Conservation (phyloP, 2,888 invertebrate species). For the Ryuthela nishihirai region DNA sequence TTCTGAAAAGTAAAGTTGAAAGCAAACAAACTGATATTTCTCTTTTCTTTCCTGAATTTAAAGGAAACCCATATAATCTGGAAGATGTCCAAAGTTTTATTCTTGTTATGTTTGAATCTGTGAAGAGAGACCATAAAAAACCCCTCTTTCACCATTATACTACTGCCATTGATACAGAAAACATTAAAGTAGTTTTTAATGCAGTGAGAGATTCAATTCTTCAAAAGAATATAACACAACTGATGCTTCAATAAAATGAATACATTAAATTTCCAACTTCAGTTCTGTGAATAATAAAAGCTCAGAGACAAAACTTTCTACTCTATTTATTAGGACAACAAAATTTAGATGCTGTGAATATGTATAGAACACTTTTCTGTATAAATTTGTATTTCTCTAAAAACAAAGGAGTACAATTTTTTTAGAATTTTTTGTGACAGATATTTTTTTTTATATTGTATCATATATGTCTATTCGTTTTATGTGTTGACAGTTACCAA, state of each 20-base stretch:
- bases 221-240: slow-evolving; percentile 85
- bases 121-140: slow-evolving; percentile 75
- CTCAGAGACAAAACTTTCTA: too few species aligned
- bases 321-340: too few species aligned
- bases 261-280: too few species aligned
- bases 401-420: too few species aligned
- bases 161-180: slow-evolving; percentile 97
- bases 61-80: slow-evolving; percentile 56
- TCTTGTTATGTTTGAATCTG: slow-evolving; percentile 70
- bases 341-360: too few species aligned
- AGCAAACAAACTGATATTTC: slow-evolving; percentile 50
- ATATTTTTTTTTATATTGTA: too few species aligned
- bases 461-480: too few species aligned
- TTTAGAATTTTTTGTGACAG: too few species aligned
- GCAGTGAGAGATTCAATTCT: slow-evolving; percentile 97
- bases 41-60: slow-evolving; percentile 53
- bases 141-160: slow-evolving; percentile 96
- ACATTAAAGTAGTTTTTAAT: slow-evolving; percentile 96
- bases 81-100: slow-evolving; percentile 88
- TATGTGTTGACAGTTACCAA: too few species aligned
- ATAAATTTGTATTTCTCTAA: too few species aligned
- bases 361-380: too few species aligned
- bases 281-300: too few species aligned
- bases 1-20: slow-evolving; percentile 81
- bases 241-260: slow-evolving; percentile 74